phyloP scores from a whole-genome alignment of 2,797 vertebrate species.

The Melanotaenia parkinsoni region DNA sequence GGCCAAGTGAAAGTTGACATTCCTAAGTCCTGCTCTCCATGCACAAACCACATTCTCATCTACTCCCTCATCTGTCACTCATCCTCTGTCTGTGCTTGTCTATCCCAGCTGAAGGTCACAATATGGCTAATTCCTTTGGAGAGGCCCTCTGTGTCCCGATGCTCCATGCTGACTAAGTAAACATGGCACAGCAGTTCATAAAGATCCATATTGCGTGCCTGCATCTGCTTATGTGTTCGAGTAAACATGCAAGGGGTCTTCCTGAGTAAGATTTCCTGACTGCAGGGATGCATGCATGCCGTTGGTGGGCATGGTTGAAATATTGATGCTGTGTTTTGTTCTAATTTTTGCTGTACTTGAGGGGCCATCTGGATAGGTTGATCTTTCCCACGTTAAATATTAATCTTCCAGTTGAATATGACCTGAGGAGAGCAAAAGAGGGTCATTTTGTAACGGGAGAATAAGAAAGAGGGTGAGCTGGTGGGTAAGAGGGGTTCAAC shows the following conservation, averaged over 20 bases:
- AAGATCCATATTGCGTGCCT: constrained; percentile 58
- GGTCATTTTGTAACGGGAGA: constrained; percentile 74
- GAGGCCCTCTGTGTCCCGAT: constrained; percentile 46
- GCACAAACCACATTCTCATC: constrained; percentile 49
- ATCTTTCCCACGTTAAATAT: constrained; percentile 77
- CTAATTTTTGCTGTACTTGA: constrained; percentile 65
- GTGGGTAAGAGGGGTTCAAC: constrained; percentile 56
- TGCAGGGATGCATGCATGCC: constrained; percentile 43
- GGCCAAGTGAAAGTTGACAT: constrained; percentile 33
- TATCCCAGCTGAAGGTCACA: constrained; percentile 69
- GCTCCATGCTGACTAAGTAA: constrained; percentile 57
- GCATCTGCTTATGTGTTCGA: constrained; percentile 58
- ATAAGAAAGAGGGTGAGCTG: constrained; percentile 31
- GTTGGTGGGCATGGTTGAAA: constrained; percentile 60
- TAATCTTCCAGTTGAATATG: constrained; percentile 63
- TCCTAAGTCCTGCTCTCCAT: constrained; percentile 24
- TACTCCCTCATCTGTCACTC: constrained; percentile 63
- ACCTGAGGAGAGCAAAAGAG: constrained; percentile 62
- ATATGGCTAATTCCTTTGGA: constrained; percentile 56
- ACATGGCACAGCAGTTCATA: constrained; percentile 67
- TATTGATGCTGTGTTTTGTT: constrained; percentile 76
- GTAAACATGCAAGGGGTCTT: constrained; percentile 46
- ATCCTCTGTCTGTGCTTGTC: constrained; percentile 38
- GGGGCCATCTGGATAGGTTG: constrained; percentile 68
- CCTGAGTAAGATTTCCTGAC: constrained; percentile 57